Evolutionary conservation across 2,113 vertebrate species (phyloP).

Genomic region (Solea senegalensis): DNA sequence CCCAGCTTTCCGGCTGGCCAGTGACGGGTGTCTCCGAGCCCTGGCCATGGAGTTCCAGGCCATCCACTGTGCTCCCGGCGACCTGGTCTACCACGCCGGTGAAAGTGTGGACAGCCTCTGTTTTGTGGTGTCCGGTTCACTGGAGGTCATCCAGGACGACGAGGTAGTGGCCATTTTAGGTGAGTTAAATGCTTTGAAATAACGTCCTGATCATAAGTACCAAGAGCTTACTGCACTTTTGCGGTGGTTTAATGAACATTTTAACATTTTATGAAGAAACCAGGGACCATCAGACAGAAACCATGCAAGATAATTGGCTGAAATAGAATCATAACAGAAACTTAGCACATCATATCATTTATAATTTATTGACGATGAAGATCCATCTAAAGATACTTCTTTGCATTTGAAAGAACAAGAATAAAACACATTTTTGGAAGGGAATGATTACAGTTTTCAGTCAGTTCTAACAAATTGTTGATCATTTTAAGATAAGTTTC

Average conservation of each 20-base stretch:
- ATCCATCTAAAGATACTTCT: too few species aligned
- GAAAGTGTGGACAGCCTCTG: constrained; percentile 98
- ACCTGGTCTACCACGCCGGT: constrained; percentile 96
- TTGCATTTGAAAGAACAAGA: too few species aligned
- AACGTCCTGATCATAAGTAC: neutral
- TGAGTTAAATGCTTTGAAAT: constrained; percentile 69
- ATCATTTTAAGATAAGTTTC: too few species aligned
- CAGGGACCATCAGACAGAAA: too few species aligned
- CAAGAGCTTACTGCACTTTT: neutral
- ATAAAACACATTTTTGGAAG: too few species aligned
- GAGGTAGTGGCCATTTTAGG: constrained; percentile 98
- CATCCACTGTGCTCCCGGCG: constrained; percentile 95
- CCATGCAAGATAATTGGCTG: too few species aligned
- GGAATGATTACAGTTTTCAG: too few species aligned
- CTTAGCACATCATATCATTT: too few species aligned
- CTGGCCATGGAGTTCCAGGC: constrained; percentile 99
- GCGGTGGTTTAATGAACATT: neutral
- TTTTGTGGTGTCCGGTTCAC: constrained; percentile 96
- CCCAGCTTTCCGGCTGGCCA: constrained; percentile 94
- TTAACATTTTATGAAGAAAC: neutral
- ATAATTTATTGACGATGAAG: too few species aligned
- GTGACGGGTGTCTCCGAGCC: constrained; percentile 92
- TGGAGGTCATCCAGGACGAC: constrained; percentile 98
- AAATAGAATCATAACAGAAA: too few species aligned
- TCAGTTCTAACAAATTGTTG: too few species aligned